Evolutionary conservation across 2,888 invertebrate species (phyloP), one percentile per base, ranked within the genome.

Genomic region (Pseudococcus jackbeardsleyi): DNA sequence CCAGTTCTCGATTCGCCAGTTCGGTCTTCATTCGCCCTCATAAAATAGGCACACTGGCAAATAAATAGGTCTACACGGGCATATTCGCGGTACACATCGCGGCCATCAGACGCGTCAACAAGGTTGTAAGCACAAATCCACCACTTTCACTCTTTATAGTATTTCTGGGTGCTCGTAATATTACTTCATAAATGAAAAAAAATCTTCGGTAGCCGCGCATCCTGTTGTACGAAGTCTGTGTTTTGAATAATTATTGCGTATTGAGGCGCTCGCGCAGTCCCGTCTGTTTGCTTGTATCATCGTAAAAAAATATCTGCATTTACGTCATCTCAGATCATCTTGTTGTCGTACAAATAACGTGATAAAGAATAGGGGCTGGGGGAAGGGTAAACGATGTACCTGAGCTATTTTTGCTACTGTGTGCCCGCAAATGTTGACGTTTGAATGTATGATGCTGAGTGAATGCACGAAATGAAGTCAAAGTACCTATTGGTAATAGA

Each of bases 141-240:
- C 33, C 48, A 84, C 84, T 84, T 84, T 84, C 84, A 84, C 84
- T 84, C 84, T 84, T 84, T 22, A 42, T 42, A 42, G 42, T 42
- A 84, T 84, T 84, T 54, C 84, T 84, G 54, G 84, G 33, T 15
- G 84, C 84, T 84, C 84, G 46, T 79, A 46, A 19, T 48, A 84
- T 46, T 48, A 48, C 48, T 46, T 46, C 46, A 84, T 22, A 50
- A 79, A 79, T 79, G 79, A 42, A 46, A 79, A 79, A 64, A 84
- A 46, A 48, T 72, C 26, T 33, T 72, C 33, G 72, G 64, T 22
- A 22, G 64, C 33, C 6, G 17, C 72, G 72, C 33, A 72, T 72
- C 72, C 72, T 72, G 72, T 72, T 72, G 33, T 22, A 11, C 0
- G 19, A 22, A n/a, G 59, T 64, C 59, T 59, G 64, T 17, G 33